Evolutionary conservation across 2,113 vertebrate species (phyloP), one percentile per base, ranked within the genome.

Genomic region (Rhynchopsitta pachyrhyncha): DNA sequence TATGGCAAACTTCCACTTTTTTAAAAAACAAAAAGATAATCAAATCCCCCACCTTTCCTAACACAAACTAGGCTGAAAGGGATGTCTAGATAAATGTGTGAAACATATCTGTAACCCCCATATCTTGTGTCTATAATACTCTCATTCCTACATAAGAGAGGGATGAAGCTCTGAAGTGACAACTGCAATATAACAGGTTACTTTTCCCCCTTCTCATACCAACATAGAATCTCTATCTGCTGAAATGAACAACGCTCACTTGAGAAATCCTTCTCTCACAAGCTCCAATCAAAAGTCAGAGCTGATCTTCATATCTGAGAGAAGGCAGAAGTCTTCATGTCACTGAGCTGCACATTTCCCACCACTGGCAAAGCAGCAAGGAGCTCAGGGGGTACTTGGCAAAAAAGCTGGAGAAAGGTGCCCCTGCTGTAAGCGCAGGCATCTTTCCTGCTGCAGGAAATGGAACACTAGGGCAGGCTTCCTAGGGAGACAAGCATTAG

Each of bases 401-500:
- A 39, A 37, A 81, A 62, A 41, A 62, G 27, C 20, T 64, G 50
- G 23, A 81, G 44, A 70, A 70, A 79, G 35, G 7, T 46, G 47
- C 13, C 49, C 62, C 78, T 74, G 78, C 75, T 80, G 57, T 35
- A 86, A 84, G 28, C 0, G 1, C 75, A 69, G 71, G 37, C 79
- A 83, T 50, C 20, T 1, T 39, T 80, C 73, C 76, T 7, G 3
- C 86, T 79, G 69, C 57, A 74, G 62, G 44, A 96, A 95, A 59
- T 63, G 29, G 80, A 87, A 94, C 55, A 91, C 77, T 89, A 76
- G 84, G 74, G 13, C 88, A 93, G 75, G 91, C 69, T 74, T 96
- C 94, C 80, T 53, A 78, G 69, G 82, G 90, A 88, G 67, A 88
- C 1, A 1, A 70, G 90, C 50, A 90, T 93, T 78, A 93, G 68